Percentiles rank a stretch among this genome's conserved stretches.
phyloP scores from a whole-genome alignment of 1,140 invertebrate genomes.

The Microvelia longipes region DNA sequence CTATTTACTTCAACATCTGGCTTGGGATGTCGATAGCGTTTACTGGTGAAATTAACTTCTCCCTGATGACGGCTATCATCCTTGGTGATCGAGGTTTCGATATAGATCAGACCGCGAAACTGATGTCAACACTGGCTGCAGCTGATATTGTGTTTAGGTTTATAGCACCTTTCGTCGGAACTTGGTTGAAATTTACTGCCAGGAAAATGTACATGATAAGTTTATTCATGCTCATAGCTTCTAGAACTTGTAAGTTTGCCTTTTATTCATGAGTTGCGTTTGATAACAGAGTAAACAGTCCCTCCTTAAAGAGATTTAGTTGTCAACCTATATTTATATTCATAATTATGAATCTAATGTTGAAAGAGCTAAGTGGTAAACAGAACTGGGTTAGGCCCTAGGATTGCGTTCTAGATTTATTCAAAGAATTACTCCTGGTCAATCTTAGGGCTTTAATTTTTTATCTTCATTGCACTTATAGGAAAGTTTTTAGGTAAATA shows the following conservation, averaged over 20 bases:
- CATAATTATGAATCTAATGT: too few species aligned
- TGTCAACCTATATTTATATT: too few species aligned
- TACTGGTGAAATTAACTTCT: slow-evolving; percentile 51
- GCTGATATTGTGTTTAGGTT: slow-evolving; percentile 24
- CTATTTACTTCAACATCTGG: slow-evolving; percentile 26
- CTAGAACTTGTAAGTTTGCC: slow-evolving; percentile 48
- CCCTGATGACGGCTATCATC: slow-evolving; percentile 46
- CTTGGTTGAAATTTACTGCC: slow-evolving; percentile 45
- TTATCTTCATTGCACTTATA: too few species aligned
- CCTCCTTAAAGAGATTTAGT: too few species aligned
- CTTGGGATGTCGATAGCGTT: slow-evolving; percentile 41
- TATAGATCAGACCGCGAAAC: slow-evolving; percentile 28
- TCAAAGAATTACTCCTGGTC: too few species aligned
- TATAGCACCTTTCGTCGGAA: slow-evolving; percentile 42
- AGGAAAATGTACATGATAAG: slow-evolving; percentile 49
- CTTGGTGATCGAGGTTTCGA: slow-evolving; percentile 42
- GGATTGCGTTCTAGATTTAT: too few species aligned
- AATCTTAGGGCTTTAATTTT: too few species aligned
- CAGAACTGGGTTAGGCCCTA: too few species aligned
- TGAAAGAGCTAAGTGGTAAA: too few species aligned
- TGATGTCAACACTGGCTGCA: slow-evolving; percentile 19
- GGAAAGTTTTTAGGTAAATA: too few species aligned
- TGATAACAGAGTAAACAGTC: too few species aligned
- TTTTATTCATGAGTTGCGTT: slow-evolving; percentile 19
- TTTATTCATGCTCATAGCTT: slow-evolving; percentile 42